A percentile compares a stretch with the other conserved stretches of the same genome.
Evolutionary conservation across 2,113 vertebrate genomes (phyloP).

Genomic region (Dicrurus megarhynchus): DNA sequence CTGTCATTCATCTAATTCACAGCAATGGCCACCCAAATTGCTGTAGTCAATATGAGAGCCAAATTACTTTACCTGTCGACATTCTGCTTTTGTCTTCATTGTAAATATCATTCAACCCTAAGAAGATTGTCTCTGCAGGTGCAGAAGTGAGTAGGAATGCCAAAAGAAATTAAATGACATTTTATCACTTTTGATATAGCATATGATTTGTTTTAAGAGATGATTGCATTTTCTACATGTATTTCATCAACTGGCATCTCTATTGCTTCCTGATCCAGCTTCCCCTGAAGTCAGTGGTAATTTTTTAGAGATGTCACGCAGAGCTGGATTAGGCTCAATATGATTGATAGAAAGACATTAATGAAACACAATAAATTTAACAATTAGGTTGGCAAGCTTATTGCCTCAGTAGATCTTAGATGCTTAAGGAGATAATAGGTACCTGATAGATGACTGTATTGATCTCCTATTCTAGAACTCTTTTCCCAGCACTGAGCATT

Average conservation of each 20-base stretch:
- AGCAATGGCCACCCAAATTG: neutral
- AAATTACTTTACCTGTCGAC: neutral
- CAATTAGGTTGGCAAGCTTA: neutral
- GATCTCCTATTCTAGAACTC: neutral
- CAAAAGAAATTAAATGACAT: conserved; percentile 29
- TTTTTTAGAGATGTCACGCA: neutral
- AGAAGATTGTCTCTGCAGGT: conserved; percentile 10
- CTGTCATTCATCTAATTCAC: conserved; percentile 14
- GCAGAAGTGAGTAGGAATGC: neutral
- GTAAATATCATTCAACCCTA: neutral
- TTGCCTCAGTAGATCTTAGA: neutral
- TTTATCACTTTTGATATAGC: neutral
- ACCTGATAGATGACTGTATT: neutral
- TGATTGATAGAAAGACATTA: neutral
- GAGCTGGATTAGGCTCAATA: neutral
- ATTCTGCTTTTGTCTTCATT: conserved; percentile 9
- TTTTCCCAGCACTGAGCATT: neutral
- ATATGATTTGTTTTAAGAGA: neutral
- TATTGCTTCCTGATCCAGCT: neutral
- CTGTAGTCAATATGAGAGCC: neutral
- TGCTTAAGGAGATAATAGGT: neutral
- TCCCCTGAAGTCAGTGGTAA: neutral
- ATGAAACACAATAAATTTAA: neutral
- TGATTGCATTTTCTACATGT: neutral
- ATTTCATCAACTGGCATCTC: neutral